phyloP scores from a whole-genome alignment of 2,797 vertebrate genomes.

The Scleropages formosus region DNA sequence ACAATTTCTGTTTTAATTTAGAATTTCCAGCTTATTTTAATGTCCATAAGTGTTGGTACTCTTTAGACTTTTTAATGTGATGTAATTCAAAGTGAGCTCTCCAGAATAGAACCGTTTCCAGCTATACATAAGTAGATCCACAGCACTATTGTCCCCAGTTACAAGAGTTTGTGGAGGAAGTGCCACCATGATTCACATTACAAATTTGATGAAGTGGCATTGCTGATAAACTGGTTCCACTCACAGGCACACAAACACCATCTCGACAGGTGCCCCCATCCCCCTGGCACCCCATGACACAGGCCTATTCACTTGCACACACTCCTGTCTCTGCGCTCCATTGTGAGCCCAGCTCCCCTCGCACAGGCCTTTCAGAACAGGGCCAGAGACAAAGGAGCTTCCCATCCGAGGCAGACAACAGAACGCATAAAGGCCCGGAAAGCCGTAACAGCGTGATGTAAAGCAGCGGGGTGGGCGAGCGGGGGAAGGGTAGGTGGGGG shows the following conservation, averaged over 20 bases:
- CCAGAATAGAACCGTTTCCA: too few relatives aligned
- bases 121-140: too few relatives aligned
- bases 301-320: slow-evolving; percentile 61
- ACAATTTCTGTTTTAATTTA: too few relatives aligned
- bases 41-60: too few relatives aligned
- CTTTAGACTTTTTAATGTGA: too few relatives aligned
- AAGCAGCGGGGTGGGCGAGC: slow-evolving; percentile 48
- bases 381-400: slow-evolving; percentile 61
- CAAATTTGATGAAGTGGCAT: slow-evolving; percentile 63
- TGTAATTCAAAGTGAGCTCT: too few relatives aligned
- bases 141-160: background rate
- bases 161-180: slow-evolving; percentile 37
- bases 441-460: slow-evolving; percentile 61
- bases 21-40: too few relatives aligned
- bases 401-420: slow-evolving; percentile 69
- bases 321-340: slow-evolving; percentile 64
- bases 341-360: slow-evolving; percentile 56
- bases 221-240: slow-evolving; percentile 56
- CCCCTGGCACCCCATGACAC: slow-evolving; percentile 41
- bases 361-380: slow-evolving; percentile 61
- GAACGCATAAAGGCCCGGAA: slow-evolving; percentile 69
- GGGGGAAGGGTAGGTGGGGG: slow-evolving; percentile 49
- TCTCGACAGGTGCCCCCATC: slow-evolving; percentile 64
- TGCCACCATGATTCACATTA: slow-evolving; percentile 50
- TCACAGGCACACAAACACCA: slow-evolving; percentile 24